phyloP scores from a whole-genome alignment of 64 coral and sea anemone species.

The Cladopsammia gracilis region DNA sequence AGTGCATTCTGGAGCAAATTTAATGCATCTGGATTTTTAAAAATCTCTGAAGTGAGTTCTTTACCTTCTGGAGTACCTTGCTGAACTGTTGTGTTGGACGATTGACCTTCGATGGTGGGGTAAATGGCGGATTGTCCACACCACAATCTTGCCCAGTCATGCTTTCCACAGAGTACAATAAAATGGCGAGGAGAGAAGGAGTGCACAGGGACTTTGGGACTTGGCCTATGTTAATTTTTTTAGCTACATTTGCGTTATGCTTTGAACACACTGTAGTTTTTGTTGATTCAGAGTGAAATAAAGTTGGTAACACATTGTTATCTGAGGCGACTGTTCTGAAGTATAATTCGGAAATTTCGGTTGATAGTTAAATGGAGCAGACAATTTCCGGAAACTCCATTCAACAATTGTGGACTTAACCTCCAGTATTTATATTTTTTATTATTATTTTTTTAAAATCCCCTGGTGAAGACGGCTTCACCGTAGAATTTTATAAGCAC shows the following conservation, averaged over 20 bases:
- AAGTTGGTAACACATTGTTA: constrained; percentile 68
- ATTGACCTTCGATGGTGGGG: constrained; percentile 9
- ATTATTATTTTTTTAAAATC: too few species aligned
- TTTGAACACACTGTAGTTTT: constrained; percentile 48
- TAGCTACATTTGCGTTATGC: not conserved
- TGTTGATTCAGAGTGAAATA: constrained; percentile 44
- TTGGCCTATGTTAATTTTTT: not conserved
- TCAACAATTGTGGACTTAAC: too few species aligned
- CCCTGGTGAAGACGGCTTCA: too few species aligned
- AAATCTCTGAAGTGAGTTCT: constrained; percentile 10
- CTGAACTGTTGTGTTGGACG: not conserved
- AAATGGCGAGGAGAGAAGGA: constrained; percentile 50
- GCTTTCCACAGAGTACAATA: constrained; percentile 49
- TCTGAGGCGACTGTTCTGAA: not conserved
- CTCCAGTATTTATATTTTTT: too few species aligned
- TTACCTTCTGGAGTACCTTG: constrained; percentile 3
- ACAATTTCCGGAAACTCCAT: too few species aligned
- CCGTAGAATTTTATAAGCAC: too few species aligned
- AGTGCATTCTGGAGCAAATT: constrained; percentile 28
- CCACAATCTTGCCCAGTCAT: constrained; percentile 11
- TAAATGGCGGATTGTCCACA: constrained; percentile 42
- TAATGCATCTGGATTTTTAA: constrained; percentile 45
- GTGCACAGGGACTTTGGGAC: constrained; percentile 3
- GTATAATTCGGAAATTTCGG: too few species aligned
- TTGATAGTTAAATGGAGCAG: too few species aligned